These are phyloP conservation scores for Lateolabrax maculatus DNA, from an alignment of 2,797 vertebrate species.

Conservation along the genomic window DNA sequence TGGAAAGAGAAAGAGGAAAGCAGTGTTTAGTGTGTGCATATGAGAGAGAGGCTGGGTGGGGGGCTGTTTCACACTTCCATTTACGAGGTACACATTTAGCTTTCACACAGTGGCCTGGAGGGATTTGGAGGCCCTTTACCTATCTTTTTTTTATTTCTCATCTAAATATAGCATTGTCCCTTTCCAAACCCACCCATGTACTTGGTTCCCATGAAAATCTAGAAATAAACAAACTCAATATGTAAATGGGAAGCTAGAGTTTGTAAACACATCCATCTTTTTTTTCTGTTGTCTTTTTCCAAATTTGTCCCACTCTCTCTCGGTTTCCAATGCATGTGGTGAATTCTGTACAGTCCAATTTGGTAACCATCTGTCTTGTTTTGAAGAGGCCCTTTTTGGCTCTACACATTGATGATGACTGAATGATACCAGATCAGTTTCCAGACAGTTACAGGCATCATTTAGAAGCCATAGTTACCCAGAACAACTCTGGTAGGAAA, in stretches of 20 bases:
- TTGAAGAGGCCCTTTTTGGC: conserved; percentile 43
- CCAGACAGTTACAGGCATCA: conserved; percentile 22
- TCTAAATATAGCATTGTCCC: conserved; percentile 2
- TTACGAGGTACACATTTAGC: conserved; percentile 60
- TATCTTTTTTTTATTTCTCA: not conserved
- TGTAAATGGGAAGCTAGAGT: conserved; percentile 15
- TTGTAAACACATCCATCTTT: conserved; percentile 37
- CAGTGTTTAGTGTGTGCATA: conserved; percentile 17
- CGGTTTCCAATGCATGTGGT: conserved; percentile 34
- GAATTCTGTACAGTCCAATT: conserved; percentile 37
- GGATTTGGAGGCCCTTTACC: conserved; percentile 33
- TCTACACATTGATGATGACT: conserved; percentile 20
- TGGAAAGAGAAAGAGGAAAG: conserved; percentile 19
- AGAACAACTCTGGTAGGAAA: conserved; percentile 2
- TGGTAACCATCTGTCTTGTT: conserved; percentile 62
- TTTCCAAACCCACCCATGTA: not conserved
- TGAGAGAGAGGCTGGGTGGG: not conserved
- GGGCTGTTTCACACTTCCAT: conserved; percentile 47
- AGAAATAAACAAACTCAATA: not conserved
- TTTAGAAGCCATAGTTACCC: conserved; percentile 20
- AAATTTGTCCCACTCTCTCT: conserved; percentile 16
- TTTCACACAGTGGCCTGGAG: conserved; percentile 57
- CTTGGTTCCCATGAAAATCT: conserved; percentile 4
- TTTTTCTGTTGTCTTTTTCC: conserved; percentile 2
- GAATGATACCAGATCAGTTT: conserved; percentile 45